phyloP scores from a whole-genome alignment of 1,140 invertebrate species.

The Heliothis virescens region DNA sequence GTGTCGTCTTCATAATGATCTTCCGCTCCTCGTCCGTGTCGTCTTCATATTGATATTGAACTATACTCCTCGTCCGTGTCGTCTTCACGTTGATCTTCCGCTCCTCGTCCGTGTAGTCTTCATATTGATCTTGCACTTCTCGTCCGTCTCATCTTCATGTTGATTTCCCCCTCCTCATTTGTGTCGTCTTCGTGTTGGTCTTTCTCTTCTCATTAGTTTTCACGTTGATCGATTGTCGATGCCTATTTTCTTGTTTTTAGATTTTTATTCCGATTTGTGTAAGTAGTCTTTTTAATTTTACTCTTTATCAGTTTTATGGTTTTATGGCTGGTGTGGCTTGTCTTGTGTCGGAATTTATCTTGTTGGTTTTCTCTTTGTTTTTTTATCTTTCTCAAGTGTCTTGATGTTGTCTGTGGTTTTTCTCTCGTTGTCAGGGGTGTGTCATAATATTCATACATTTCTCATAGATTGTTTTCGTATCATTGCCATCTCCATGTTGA shows the following conservation, averaged over 20 bases:
- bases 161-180: slow-evolving; percentile 13
- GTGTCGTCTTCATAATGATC: not conserved
- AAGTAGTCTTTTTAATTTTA: too few species aligned
- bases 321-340: too few species aligned
- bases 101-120: slow-evolving; percentile 9
- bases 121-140: not conserved
- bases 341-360: too few species aligned
- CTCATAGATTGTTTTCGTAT: too few species aligned
- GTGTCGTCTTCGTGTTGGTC: slow-evolving; percentile 36
- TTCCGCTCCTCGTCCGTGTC: not conserved
- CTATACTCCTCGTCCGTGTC: not conserved
- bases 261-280: not conserved
- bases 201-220: slow-evolving; percentile 10
- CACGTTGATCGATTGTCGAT: slow-evolving; percentile 21
- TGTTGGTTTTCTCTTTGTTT: too few species aligned
- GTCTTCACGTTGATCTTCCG: not conserved
- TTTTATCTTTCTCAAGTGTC: too few species aligned
- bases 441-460: too few species aligned
- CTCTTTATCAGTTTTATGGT: too few species aligned
- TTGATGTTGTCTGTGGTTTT: too few species aligned
- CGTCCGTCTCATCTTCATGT: not conserved
- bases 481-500: too few species aligned
- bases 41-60: not conserved
- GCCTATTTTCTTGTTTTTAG: not conserved
- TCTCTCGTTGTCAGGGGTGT: too few species aligned